These are phyloP conservation scores for Parnassius apollo DNA, from an alignment of 2,888 invertebrate genomes.

Conservation along the genomic window DNA sequence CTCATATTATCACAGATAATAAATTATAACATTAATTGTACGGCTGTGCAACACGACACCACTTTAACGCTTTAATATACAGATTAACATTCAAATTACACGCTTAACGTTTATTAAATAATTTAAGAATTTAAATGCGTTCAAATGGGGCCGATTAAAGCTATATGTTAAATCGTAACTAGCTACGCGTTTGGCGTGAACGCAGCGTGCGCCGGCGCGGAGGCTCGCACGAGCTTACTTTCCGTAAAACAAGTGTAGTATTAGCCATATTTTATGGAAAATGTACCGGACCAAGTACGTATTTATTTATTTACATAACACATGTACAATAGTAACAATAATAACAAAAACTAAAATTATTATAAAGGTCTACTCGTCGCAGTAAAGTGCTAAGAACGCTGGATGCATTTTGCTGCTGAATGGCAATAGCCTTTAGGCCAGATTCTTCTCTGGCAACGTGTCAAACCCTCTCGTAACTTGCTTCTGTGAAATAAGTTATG, in stretches of 20 bases:
- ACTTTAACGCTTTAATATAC: neutral
- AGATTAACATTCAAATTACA: constrained; percentile 6
- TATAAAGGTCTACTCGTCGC: too few relatives aligned
- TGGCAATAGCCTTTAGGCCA: too few relatives aligned
- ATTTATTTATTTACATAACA: too few relatives aligned
- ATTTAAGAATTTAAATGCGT: constrained; percentile 5
- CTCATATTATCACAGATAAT: neutral
- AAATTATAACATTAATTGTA: constrained; percentile 3
- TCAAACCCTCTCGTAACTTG: too few relatives aligned
- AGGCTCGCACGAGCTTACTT: constrained; percentile 11
- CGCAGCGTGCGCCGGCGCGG: constrained; percentile 9
- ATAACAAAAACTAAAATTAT: too few relatives aligned
- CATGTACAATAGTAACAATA: too few relatives aligned
- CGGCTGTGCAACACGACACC: neutral
- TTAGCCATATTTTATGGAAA: constrained; percentile 3
- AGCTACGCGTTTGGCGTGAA: constrained; percentile 9
- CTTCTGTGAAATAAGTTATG: too few relatives aligned
- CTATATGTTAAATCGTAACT: constrained; percentile 9
- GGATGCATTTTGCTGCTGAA: too few relatives aligned
- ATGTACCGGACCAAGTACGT: neutral
- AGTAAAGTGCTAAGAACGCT: too few relatives aligned
- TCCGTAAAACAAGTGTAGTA: constrained; percentile 11
- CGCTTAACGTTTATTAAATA: constrained; percentile 7
- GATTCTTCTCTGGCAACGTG: too few relatives aligned
- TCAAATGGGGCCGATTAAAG: constrained; percentile 4